These are phyloP conservation scores for Platycnemis pennipes DNA, from an alignment of 2,888 invertebrate genomes.

Conservation along the genomic window DNA sequence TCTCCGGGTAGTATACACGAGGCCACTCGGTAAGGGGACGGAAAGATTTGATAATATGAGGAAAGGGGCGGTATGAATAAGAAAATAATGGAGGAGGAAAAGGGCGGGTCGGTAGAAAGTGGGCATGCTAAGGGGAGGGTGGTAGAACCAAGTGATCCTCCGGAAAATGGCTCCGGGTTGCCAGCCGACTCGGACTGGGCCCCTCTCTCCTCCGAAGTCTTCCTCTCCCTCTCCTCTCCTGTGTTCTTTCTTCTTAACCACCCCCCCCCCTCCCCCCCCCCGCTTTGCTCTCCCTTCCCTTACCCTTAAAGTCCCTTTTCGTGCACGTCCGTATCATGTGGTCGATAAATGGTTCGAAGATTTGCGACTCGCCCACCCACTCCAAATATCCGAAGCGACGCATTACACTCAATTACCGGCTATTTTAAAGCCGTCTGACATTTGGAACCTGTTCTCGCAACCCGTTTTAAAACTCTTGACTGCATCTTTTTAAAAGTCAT, in stretches of 20 bases:
- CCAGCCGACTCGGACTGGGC: neutral
- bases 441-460: no score
- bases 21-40: neutral
- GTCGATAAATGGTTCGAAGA: neutral
- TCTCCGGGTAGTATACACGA: neutral
- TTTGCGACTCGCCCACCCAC: neutral
- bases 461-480: no score
- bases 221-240: neutral
- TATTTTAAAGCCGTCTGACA: no score
- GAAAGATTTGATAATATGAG: conserved; percentile 57
- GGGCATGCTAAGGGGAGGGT: neutral
- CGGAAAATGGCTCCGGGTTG: neutral
- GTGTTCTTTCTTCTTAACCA: neutral
- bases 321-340: neutral
- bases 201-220: neutral
- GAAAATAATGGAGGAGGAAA: conserved; percentile 30
- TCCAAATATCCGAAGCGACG: neutral
- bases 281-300: neutral
- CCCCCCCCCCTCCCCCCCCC: neutral
- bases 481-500: no score
- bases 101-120: neutral
- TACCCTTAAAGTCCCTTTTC: neutral
- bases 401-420: no score
- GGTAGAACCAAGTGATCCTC: neutral
- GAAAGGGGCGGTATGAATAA: conserved; percentile 52